Evolutionary conservation across 2,113 vertebrate species (phyloP), one percentile per base, ranked within the genome.

Genomic region (Onychostoma macrolepis): DNA sequence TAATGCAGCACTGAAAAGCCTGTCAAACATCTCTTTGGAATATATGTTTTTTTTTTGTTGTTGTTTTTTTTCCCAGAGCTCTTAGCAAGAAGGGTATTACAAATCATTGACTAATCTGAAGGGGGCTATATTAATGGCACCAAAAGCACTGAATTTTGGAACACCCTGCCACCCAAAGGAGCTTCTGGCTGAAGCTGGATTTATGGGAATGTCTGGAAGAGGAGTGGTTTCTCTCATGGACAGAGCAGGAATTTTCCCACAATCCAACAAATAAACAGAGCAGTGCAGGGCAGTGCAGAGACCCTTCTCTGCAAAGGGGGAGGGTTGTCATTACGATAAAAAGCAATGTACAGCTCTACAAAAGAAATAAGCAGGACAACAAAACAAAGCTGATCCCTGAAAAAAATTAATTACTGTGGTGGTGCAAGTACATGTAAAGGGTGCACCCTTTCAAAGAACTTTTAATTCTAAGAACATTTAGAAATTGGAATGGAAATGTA

Each of bases 241-340:
- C 89, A 88, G 91, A 87, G n/a, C 36, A 93, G 91, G 93, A 90
- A 92, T 93, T 92, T 95, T 95, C 94, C 94, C 93, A 95, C 94
- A 94, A 94, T 95, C 90, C 91, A 94, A 94, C 91, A 94, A 90
- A 94, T 92, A 93, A 94, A 95, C 94, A 50, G 48, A 50, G 48
- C 48, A 50, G 48, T 50, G 13, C 48, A 50, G 13, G 92, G 92
- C 93, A 91, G 88, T 65, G 61, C 85, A 89, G 33, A n/a, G 89
- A 93, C 90, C 91, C 71, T 21, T 80, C 63, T 63, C 77, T 91
- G 87, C 88, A 87, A 87, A 53, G 58, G 72, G 83, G 86, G 85
- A 80, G 65, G 58, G 69, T 43, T 45, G 76, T 45, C 77, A 65
- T 72, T 72, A 87, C 87, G 91, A 89, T 86, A 28, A 75, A 87